phyloP scores from a whole-genome alignment of 2,113 vertebrate genomes.

The Gorsachius goisagi region DNA sequence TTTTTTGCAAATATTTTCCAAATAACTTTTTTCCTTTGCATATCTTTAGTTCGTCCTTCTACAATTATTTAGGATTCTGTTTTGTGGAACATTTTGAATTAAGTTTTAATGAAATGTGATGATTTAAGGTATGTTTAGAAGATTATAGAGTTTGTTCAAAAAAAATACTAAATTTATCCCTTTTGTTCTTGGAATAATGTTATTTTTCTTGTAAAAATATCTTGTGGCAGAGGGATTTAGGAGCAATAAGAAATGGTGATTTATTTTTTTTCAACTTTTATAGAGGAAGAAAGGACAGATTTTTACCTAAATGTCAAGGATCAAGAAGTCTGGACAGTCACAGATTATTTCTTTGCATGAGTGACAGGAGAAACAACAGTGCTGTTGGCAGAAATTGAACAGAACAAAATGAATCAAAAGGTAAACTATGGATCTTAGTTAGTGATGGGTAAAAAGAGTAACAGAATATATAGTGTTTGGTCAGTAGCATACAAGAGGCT shows the following conservation, averaged over 20 bases:
- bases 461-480: not conserved
- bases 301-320: not conserved
- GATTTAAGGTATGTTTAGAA: not conserved
- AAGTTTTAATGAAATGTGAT: not conserved
- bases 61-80: not conserved
- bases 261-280: not conserved
- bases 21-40: not conserved
- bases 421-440: not conserved
- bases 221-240: not conserved
- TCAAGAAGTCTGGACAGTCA: not conserved
- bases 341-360: not conserved
- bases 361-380: not conserved
- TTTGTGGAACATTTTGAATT: not conserved
- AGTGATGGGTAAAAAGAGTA: not conserved
- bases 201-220: not conserved
- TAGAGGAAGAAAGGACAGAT: not conserved
- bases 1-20: not conserved
- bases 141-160: accelerated
- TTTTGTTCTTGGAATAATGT: not conserved
- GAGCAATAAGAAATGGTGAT: not conserved
- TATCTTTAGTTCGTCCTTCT: not conserved
- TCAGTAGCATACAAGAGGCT: not conserved
- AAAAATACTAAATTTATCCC: not conserved
- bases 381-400: not conserved
- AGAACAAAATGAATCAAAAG: not conserved